Evolutionary conservation across 2,888 invertebrate genomes (phyloP).

Genomic region (Onchidella celtica): DNA sequence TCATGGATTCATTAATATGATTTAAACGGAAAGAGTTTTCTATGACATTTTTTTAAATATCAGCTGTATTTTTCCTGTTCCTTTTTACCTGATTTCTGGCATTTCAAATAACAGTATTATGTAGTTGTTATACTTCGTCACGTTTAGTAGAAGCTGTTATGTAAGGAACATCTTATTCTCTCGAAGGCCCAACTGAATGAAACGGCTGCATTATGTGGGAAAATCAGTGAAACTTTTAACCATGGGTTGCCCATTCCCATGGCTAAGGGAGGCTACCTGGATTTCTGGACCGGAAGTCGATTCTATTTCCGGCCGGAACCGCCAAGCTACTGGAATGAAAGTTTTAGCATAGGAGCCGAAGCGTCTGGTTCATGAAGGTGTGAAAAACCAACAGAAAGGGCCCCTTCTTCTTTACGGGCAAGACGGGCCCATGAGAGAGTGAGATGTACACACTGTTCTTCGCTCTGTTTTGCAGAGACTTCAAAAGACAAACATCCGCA

Average conservation of each 20-base stretch:
- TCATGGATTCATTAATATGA: no score
- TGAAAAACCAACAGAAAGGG: slow-evolving; percentile 18
- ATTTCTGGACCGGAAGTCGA: slow-evolving; percentile 23
- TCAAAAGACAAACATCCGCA: slow-evolving; percentile 40
- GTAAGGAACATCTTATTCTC: no score
- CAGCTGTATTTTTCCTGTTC: no score
- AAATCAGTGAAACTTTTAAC: no score
- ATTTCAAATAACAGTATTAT: no score
- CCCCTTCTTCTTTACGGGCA: neutral
- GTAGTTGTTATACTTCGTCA: no score
- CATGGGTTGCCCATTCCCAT: neutral
- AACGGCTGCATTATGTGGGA: no score
- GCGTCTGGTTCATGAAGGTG: slow-evolving; percentile 30
- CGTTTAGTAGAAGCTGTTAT: no score
- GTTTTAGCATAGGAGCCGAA: slow-evolving; percentile 26
- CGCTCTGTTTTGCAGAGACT: slow-evolving; percentile 21
- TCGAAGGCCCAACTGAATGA: no score
- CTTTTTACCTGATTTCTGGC: no score
- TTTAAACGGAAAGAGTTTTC: no score
- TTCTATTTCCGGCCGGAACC: slow-evolving; percentile 20
- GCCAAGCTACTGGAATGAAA: neutral
- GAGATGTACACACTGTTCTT: neutral
- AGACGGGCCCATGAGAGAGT: slow-evolving; percentile 5
- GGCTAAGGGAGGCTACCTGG: neutral
- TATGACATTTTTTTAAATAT: no score